Conservation (phyloP, 2,888 invertebrate genomes). For the Yponomeuta evonymella region DNA sequence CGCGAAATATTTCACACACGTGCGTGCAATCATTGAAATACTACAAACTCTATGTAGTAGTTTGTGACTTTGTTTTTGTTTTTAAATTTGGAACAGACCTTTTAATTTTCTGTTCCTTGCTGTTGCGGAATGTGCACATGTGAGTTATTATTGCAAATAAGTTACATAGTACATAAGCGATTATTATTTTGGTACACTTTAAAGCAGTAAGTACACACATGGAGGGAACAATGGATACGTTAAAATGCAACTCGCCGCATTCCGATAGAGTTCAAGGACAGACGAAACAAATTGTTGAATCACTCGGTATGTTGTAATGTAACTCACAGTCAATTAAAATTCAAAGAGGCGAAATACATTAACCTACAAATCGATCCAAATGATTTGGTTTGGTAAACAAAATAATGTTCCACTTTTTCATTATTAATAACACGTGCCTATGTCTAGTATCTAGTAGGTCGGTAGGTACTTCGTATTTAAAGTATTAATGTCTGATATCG, state of each 20-base stretch:
- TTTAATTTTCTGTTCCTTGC: neutral
- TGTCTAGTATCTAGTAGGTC: too few relatives aligned
- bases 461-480: too few relatives aligned
- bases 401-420: neutral
- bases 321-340: conserved; percentile 6
- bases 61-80: neutral
- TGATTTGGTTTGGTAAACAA: neutral
- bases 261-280: conserved; percentile 10
- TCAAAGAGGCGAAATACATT: conserved; percentile 8
- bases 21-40: conserved; percentile 34
- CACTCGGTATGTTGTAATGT: neutral
- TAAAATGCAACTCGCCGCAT: neutral
- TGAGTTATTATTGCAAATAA: neutral
- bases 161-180: neutral
- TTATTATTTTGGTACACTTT: neutral
- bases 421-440: too few relatives aligned
- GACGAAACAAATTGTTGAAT: neutral
- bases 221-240: neutral
- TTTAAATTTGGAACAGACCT: neutral
- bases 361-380: neutral
- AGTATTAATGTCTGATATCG: too few relatives aligned
- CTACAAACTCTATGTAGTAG: conserved; percentile 20
- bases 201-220: neutral
- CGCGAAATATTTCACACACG: conserved; percentile 43
- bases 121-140: neutral